These are phyloP conservation scores for Heliconius ismenius DNA, from an alignment of 2,888 invertebrate species.

Conservation along the genomic window DNA sequence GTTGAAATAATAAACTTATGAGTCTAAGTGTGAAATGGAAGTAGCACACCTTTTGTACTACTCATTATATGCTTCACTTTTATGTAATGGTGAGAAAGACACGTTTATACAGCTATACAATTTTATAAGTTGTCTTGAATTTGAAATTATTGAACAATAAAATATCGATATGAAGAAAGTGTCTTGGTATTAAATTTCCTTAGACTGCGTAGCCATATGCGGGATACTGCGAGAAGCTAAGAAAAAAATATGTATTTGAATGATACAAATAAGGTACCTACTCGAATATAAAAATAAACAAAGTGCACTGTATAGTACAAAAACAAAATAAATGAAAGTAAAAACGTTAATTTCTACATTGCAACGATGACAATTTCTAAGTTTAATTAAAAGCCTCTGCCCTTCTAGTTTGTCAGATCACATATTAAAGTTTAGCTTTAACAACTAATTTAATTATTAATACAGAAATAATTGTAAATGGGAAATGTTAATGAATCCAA, in stretches of 20 bases:
- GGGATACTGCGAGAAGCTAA: too few relatives aligned
- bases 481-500: too few relatives aligned
- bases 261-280: background rate
- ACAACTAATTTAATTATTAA: background rate
- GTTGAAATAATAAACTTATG: conserved; percentile 53
- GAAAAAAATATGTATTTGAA: too few relatives aligned
- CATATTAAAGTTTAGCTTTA: background rate
- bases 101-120: conserved; percentile 42
- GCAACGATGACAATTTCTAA: conserved; percentile 56
- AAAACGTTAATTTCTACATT: conserved; percentile 39
- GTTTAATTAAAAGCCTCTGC: conserved; percentile 46
- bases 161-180: background rate
- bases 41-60: conserved; percentile 66
- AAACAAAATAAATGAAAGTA: background rate
- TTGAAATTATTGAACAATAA: background rate
- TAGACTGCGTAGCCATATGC: too few relatives aligned
- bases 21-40: conserved; percentile 61
- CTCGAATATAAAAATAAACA: background rate
- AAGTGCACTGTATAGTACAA: too few relatives aligned
- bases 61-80: conserved; percentile 57
- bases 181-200: too few relatives aligned
- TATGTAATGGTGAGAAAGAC: conserved; percentile 61
- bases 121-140: conserved; percentile 2
- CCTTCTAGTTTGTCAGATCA: conserved; percentile 24
- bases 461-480: too few relatives aligned